Percentiles rank a stretch among this genome's conserved stretches.
phyloP scores from a whole-genome alignment of 2,888 invertebrate genomes.

The Diplolepis rosae region DNA sequence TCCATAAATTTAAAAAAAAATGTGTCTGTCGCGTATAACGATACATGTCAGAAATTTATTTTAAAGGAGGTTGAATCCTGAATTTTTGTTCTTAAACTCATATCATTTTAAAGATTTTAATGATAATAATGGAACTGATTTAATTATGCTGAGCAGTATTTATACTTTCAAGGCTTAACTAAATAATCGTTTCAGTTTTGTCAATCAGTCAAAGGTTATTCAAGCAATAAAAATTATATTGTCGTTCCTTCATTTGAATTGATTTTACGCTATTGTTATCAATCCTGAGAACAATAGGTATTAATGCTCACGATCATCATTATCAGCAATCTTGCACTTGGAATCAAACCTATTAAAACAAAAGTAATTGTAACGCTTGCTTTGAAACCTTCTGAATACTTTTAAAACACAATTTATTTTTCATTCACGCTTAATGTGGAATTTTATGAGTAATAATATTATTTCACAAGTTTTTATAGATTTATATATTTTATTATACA shows the following conservation, averaged over 20 bases:
- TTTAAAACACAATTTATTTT: background rate
- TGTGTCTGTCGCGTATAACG: background rate
- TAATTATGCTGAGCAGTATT: too few species aligned
- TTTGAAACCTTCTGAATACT: background rate
- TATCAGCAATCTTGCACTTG: background rate
- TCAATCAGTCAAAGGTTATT: background rate
- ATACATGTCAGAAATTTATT: background rate
- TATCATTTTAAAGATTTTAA: background rate
- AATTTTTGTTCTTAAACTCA: too few species aligned
- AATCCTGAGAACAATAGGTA: background rate
- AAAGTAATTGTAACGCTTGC: background rate
- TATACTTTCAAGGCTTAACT: background rate
- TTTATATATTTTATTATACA: background rate
- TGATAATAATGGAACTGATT: background rate
- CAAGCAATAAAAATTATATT: background rate
- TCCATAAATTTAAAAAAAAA: background rate
- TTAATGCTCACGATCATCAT: background rate
- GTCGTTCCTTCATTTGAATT: background rate
- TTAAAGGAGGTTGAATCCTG: too few species aligned
- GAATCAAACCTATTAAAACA: background rate
- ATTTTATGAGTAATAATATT: background rate
- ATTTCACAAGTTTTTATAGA: background rate
- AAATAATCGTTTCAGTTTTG: background rate
- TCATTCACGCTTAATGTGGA: background rate
- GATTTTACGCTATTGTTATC: background rate